Percentiles rank a stretch among this genome's conserved stretches.
These are phyloP conservation scores for Papilio polyxenes DNA, from an alignment of 1,140 invertebrate genomes.

Conservation along the genomic window DNA sequence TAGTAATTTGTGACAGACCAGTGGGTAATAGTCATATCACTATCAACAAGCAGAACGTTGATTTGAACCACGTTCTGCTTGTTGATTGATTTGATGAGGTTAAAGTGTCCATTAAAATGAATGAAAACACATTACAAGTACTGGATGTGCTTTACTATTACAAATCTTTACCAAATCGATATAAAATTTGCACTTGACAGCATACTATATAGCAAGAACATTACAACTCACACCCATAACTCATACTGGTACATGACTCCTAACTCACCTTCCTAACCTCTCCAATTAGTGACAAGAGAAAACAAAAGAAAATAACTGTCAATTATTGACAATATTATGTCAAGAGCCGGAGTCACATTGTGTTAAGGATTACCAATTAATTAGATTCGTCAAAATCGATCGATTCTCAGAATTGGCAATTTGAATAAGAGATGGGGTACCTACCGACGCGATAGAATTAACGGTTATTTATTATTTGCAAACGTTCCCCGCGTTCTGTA, in stretches of 20 bases:
- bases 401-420: not conserved
- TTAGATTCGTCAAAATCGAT: not conserved
- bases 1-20: not conserved
- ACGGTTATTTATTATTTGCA: not conserved
- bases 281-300: no score
- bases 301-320: no score
- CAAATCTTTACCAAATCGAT: not conserved
- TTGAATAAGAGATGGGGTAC: not conserved
- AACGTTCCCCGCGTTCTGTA: constrained; percentile 2
- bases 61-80: not conserved
- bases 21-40: not conserved
- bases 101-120: not conserved
- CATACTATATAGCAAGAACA: no score
- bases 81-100: not conserved
- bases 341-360: not conserved
- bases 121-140: not conserved
- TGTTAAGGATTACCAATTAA: not conserved
- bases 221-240: no score
- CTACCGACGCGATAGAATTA: not conserved
- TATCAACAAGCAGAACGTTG: not conserved
- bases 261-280: no score
- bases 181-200: not conserved
- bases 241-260: no score
- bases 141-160: not conserved
- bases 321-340: no score